Evolutionary conservation across 2,888 invertebrate genomes (phyloP).

Genomic region (Trichopoda pennipes): DNA sequence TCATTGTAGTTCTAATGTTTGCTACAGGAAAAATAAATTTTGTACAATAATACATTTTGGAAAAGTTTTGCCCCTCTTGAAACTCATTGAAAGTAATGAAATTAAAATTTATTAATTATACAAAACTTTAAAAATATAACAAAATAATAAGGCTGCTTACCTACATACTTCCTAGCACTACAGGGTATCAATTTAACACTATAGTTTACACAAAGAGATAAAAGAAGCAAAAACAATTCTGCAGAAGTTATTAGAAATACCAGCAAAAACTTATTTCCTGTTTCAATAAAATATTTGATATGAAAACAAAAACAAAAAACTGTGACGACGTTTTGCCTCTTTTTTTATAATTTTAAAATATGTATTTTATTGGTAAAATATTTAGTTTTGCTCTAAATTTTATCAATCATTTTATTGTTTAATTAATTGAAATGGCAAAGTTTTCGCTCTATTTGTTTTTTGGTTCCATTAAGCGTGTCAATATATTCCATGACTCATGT

Average conservation of each 20-base stretch:
- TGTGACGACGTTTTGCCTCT: neutral
- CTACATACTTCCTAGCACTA: too few species aligned
- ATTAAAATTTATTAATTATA: too few species aligned
- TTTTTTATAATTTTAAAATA: neutral
- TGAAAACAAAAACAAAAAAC: conserved; percentile 7
- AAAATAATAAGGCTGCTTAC: too few species aligned
- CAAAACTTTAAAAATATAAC: too few species aligned
- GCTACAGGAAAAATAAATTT: too few species aligned
- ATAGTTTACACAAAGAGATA: neutral
- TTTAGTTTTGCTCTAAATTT: conserved; percentile 6
- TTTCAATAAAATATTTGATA: conserved; percentile 16
- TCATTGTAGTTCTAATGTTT: too few species aligned
- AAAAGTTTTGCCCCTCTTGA: too few species aligned
- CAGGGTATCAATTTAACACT: neutral
- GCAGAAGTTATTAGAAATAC: conserved; percentile 29
- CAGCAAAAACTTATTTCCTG: conserved; percentile 32
- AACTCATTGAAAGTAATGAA: too few species aligned
- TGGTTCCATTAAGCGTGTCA: neutral
- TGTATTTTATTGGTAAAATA: neutral
- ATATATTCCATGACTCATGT: neutral
- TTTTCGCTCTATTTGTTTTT: conserved; percentile 59
- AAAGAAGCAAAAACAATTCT: conserved; percentile 2
- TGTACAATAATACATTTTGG: too few species aligned
- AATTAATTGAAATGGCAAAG: conserved; percentile 46
- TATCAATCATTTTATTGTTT: conserved; percentile 37